A percentile compares a stretch with the other conserved stretches of the same genome.
These are phyloP conservation scores for Hyles euphorbiae DNA, from an alignment of 1,140 invertebrate genomes.

Conservation along the genomic window DNA sequence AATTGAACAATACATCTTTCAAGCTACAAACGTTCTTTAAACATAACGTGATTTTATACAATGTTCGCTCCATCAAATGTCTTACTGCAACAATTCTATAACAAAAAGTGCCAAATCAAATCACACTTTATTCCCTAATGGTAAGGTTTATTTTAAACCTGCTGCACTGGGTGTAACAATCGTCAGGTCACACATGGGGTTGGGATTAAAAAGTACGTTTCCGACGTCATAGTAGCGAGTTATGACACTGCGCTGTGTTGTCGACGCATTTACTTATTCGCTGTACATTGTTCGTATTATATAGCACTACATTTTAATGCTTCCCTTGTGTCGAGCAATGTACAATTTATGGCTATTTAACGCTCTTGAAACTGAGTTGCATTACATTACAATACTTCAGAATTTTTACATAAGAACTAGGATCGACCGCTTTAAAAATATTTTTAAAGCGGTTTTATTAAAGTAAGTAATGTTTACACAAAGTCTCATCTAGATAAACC, in stretches of 20 bases:
- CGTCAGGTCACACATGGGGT: slow-evolving; percentile 6
- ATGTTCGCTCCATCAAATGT: background rate
- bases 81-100: background rate
- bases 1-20: background rate
- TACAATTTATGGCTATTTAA: too few species aligned
- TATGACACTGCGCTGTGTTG: background rate
- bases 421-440: too few species aligned
- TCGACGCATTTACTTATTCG: background rate
- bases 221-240: slow-evolving; percentile 5
- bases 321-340: too few species aligned
- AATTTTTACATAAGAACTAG: too few species aligned
- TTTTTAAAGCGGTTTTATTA: too few species aligned
- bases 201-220: slow-evolving; percentile 7
- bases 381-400: too few species aligned
- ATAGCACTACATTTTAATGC: too few species aligned
- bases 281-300: too few species aligned
- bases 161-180: background rate
- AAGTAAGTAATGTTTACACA: too few species aligned
- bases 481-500: too few species aligned
- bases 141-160: background rate
- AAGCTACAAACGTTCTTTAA: background rate
- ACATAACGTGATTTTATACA: too few species aligned
- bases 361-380: too few species aligned
- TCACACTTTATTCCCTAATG: background rate
- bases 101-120: background rate